Conservation (phyloP, 2,888 invertebrate genomes). For the Aplocera efformata region DNA sequence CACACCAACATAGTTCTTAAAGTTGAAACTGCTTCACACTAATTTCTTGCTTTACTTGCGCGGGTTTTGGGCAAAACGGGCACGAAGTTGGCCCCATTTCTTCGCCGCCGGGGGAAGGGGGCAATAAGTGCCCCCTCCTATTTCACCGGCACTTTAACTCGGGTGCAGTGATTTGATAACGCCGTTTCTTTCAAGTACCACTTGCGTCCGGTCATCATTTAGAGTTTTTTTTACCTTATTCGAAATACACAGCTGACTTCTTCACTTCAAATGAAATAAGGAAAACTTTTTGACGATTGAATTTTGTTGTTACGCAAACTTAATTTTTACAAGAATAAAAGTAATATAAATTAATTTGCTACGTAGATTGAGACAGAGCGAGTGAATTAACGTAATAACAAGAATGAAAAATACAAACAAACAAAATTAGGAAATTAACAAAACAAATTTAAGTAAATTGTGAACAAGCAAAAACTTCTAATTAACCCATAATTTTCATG, state of each 20-base stretch:
- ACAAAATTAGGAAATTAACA: slow-evolving; percentile 9
- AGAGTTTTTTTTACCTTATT: slow-evolving; percentile 52
- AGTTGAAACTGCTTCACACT: slow-evolving; percentile 20
- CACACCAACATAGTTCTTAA: slow-evolving; percentile 19
- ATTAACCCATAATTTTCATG: slow-evolving; percentile 50
- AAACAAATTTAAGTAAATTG: slow-evolving; percentile 33
- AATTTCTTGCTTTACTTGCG: slow-evolving; percentile 25
- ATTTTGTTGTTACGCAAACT: slow-evolving; percentile 4
- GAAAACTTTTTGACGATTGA: slow-evolving; percentile 28
- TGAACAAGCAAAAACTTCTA: slow-evolving; percentile 47
- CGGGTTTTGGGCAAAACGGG: slow-evolving; percentile 19
- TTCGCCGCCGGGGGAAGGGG: slow-evolving; percentile 24
- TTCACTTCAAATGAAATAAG: slow-evolving; percentile 43
- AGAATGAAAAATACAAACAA: slow-evolving; percentile 5
- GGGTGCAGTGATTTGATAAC: slow-evolving; percentile 79
- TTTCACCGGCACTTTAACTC: slow-evolving; percentile 76
- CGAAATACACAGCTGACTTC: slow-evolving; percentile 35
- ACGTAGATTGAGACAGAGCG: background rate
- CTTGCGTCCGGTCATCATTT: slow-evolving; percentile 58
- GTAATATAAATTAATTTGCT: too few species aligned
- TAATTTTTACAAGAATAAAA: too few species aligned
- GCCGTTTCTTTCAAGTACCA: slow-evolving; percentile 74
- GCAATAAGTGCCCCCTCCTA: slow-evolving; percentile 74
- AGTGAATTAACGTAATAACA: slow-evolving; percentile 4
- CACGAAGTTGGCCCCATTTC: slow-evolving; percentile 27